A percentile compares a stretch with the other conserved stretches of the same genome.
These are phyloP conservation scores for Halichondria panicea DNA, from an alignment of 37 sponge, comb jelly and placozoan genomes.

Conservation along the genomic window DNA sequence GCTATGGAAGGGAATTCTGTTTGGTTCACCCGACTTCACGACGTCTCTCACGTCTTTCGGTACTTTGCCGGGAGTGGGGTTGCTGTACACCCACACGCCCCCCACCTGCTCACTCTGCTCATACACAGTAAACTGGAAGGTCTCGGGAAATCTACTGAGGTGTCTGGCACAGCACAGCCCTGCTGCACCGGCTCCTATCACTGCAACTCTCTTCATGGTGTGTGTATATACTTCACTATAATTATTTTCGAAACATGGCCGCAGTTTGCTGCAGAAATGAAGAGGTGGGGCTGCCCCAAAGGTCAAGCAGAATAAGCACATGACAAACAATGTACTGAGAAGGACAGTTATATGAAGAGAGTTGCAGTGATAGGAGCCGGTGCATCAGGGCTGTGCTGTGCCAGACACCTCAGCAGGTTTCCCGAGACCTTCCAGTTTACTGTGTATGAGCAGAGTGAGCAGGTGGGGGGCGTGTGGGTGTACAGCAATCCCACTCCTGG, in stretches of 20 bases:
- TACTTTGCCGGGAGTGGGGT: not conserved
- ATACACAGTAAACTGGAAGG: constrained; percentile 33
- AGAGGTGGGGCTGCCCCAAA: no score
- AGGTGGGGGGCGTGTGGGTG: constrained; percentile 73
- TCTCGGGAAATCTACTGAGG: constrained; percentile 13
- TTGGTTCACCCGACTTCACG: not conserved
- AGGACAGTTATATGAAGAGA: no score
- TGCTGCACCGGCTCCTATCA: constrained; percentile 72
- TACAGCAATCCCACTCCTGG: constrained; percentile 50
- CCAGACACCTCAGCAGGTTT: constrained; percentile 32
- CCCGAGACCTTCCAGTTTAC: constrained; percentile 14
- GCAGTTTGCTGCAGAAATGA: no score
- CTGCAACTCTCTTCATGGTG: constrained; percentile 47
- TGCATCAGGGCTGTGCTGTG: constrained; percentile 62
- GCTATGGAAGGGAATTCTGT: not conserved
- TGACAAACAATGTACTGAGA: no score
- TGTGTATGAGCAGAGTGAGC: constrained; percentile 48
- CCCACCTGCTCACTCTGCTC: constrained; percentile 55
- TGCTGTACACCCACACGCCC: constrained; percentile 69
- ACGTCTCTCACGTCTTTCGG: not conserved
- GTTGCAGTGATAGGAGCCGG: constrained; percentile 77
- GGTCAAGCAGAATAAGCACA: no score
- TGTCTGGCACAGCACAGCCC: constrained; percentile 68
- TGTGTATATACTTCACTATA: no score
- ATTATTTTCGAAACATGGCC: no score